Conservation (phyloP, 1,140 invertebrate species). For the Drosophila kohkoa region DNA sequence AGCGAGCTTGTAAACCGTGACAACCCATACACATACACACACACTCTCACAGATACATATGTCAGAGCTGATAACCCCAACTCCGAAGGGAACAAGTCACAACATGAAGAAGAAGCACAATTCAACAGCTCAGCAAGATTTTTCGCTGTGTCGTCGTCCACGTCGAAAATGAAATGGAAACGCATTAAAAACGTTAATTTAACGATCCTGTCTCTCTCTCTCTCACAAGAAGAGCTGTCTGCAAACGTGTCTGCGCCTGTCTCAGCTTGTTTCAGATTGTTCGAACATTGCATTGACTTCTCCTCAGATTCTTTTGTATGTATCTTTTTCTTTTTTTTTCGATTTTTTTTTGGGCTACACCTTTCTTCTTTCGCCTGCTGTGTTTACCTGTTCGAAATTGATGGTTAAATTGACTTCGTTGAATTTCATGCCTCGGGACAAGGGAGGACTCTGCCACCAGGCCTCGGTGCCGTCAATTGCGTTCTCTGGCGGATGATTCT, state of each 20-base stretch:
- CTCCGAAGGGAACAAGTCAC: slow-evolving; percentile 49
- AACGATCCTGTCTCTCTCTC: slow-evolving; percentile 55
- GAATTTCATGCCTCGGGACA: slow-evolving; percentile 98
- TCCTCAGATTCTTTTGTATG: slow-evolving; percentile 16
- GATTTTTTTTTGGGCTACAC: slow-evolving; percentile 44
- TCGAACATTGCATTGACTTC: slow-evolving; percentile 59
- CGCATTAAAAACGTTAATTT: slow-evolving; percentile 79
- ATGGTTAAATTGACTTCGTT: slow-evolving; percentile 99
- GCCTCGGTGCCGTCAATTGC: slow-evolving; percentile 97
- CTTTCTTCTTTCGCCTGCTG: slow-evolving; percentile 45
- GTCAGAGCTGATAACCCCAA: slow-evolving; percentile 67
- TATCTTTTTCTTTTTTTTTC: slow-evolving; percentile 25
- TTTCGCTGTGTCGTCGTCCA: slow-evolving; percentile 40
- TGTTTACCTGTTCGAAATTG: slow-evolving; percentile 95
- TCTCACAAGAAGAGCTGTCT: too few relatives aligned
- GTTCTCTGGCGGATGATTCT: slow-evolving; percentile 94
- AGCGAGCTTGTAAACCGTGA: slow-evolving; percentile 67
- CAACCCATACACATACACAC: slow-evolving; percentile 38
- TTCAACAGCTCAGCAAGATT: slow-evolving; percentile 68
- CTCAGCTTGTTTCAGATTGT: slow-evolving; percentile 30
- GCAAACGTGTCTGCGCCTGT: slow-evolving; percentile 30
- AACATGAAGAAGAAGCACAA: slow-evolving; percentile 17
- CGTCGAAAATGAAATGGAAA: slow-evolving; percentile 70
- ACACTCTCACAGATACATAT: not conserved
- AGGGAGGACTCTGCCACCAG: slow-evolving; percentile 99